phyloP scores from a whole-genome alignment of 2,888 invertebrate genomes.

The Glyphotaelius pellucidus region DNA sequence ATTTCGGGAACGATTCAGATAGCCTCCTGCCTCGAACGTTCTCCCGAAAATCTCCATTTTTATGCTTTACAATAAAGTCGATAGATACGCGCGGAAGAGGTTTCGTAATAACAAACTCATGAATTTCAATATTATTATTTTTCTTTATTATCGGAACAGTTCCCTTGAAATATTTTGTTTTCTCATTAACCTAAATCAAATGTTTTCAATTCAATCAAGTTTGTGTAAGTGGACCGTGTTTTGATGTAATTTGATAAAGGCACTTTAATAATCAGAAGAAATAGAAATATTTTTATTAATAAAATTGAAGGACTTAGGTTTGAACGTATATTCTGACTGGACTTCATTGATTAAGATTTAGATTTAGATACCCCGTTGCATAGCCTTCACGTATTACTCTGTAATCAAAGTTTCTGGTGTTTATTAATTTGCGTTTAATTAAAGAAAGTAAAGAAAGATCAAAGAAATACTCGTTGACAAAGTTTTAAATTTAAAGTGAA shows the following conservation, averaged over 20 bases:
- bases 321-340: not conserved
- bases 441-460: too few species aligned
- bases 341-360: too few species aligned
- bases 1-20: slow-evolving; percentile 17
- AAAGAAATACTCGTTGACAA: too few species aligned
- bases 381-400: not conserved
- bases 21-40: slow-evolving; percentile 7
- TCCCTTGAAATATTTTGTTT: not conserved
- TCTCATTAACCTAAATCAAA: not conserved
- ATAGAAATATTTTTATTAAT: not conserved
- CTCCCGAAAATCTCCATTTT: slow-evolving; percentile 20
- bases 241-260: not conserved
- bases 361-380: not conserved
- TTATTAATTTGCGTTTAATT: not conserved
- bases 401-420: not conserved
- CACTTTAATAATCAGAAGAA: not conserved
- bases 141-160: not conserved
- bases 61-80: slow-evolving; percentile 27
- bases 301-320: not conserved
- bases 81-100: not conserved
- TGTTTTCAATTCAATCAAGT: not conserved
- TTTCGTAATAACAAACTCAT: slow-evolving; percentile 13
- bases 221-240: not conserved
- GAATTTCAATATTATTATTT: slow-evolving; percentile 1
- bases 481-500: too few species aligned